These are phyloP conservation scores for Plebejus anna DNA, from an alignment of 2,888 invertebrate genomes.

Conservation along the genomic window DNA sequence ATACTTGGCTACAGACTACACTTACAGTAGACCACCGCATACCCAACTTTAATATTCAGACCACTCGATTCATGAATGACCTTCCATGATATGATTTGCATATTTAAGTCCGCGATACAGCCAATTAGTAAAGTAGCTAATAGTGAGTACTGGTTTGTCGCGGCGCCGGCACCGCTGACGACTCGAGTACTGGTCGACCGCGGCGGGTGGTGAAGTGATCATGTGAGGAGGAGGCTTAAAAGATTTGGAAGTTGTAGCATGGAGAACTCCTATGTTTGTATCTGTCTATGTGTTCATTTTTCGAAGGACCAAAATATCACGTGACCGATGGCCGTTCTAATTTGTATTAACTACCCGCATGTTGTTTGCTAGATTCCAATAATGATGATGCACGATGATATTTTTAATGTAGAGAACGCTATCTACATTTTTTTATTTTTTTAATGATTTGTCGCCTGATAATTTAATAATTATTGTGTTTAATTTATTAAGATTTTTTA, in stretches of 20 bases:
- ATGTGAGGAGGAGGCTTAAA: too few species aligned
- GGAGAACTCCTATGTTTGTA: neutral
- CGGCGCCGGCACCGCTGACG: neutral
- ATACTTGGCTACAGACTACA: neutral
- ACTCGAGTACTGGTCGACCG: neutral
- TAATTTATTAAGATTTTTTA: too few species aligned
- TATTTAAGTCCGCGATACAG: neutral
- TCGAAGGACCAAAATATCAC: neutral
- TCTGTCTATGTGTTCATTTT: neutral
- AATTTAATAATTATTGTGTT: too few species aligned
- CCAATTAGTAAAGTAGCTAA: neutral
- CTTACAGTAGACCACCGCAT: neutral
- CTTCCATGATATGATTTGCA: neutral
- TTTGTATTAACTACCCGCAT: neutral
- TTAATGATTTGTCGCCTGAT: too few species aligned
- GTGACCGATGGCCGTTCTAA: neutral
- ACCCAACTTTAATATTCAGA: neutral
- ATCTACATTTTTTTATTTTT: too few species aligned
- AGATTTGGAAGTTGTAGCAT: neutral
- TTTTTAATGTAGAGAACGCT: too few species aligned
- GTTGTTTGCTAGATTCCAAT: neutral
- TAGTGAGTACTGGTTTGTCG: constrained; percentile 11
- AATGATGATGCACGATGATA: too few species aligned
- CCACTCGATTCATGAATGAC: neutral
- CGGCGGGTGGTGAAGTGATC: neutral